Conservation (phyloP, 92 coral and sea anemone genomes). For the Parazoanthus darwini region DNA sequence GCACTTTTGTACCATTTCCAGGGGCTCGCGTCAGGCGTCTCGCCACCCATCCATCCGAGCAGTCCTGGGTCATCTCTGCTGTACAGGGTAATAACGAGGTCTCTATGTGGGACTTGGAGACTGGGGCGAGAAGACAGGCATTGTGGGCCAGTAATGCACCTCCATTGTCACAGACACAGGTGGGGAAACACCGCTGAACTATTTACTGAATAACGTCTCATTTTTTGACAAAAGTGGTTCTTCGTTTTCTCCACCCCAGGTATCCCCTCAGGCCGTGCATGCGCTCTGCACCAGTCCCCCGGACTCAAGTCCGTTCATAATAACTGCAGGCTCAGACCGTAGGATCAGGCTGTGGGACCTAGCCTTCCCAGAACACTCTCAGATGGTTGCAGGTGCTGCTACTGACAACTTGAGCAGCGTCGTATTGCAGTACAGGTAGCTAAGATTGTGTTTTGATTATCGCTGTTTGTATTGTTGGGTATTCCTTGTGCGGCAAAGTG, state of each 20-base stretch:
- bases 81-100: conserved; percentile 99
- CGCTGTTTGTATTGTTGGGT: neutral
- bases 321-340: conserved; percentile 99
- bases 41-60: conserved; percentile 91
- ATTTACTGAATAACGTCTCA: neutral
- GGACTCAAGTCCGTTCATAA: conserved; percentile 89
- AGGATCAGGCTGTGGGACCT: conserved; percentile 98
- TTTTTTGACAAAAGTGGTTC: neutral
- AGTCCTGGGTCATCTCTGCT: conserved; percentile 98
- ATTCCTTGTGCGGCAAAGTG: neutral
- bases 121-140: conserved; percentile 93
- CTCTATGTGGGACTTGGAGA: conserved; percentile 97
- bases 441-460: neutral
- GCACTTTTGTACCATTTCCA: conserved; percentile 4
- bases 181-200: conserved; percentile 8
- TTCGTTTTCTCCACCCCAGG: conserved; percentile 47
- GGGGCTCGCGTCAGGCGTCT: conserved; percentile 98
- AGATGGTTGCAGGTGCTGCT: conserved; percentile 95
- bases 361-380: conserved; percentile 90
- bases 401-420: conserved; percentile 88
- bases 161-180: conserved; percentile 98
- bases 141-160: conserved; percentile 99
- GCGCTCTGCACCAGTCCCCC: conserved; percentile 89
- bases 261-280: conserved; percentile 96
- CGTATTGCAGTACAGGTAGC: conserved; percentile 93